A percentile compares a stretch with the other conserved stretches of the same genome.
These are phyloP conservation scores for Aphodius granarius DNA, from an alignment of 2,888 invertebrate genomes.

Conservation along the genomic window DNA sequence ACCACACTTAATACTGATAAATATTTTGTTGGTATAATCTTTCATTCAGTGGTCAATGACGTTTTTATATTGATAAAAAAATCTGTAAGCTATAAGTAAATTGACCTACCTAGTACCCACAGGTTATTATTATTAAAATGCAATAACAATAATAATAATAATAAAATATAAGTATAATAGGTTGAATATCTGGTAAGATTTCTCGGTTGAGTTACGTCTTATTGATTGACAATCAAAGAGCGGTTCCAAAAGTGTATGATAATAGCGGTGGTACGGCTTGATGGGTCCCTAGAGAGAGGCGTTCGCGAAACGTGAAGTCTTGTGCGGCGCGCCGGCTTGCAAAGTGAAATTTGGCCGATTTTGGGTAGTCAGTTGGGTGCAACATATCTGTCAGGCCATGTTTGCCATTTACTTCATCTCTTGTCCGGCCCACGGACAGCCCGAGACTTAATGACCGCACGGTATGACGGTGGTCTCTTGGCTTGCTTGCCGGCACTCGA, in stretches of 20 bases:
- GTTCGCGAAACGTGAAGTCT: too few relatives aligned
- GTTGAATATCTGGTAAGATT: background rate
- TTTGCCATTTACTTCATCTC: background rate
- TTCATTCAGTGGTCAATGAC: background rate
- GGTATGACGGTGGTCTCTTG: background rate
- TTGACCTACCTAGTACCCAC: background rate
- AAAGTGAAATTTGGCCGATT: background rate
- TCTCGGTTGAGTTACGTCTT: background rate
- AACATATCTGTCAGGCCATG: background rate
- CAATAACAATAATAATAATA: too few relatives aligned
- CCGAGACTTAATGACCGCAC: background rate
- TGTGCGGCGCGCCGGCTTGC: background rate
- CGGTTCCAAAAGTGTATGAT: background rate
- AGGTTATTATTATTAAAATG: too few relatives aligned
- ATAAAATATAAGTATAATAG: background rate
- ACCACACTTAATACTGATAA: background rate
- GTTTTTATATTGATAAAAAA: background rate
- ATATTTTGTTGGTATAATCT: background rate
- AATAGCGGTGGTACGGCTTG: background rate
- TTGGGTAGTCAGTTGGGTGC: background rate
- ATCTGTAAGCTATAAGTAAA: background rate
- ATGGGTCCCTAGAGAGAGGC: background rate
- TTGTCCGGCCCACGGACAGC: background rate
- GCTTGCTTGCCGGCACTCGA: background rate
- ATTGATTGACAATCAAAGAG: background rate